Base-by-base conservation (phyloP, 2,113 vertebrate species). In the Lepidothrix coronata region DNA sequence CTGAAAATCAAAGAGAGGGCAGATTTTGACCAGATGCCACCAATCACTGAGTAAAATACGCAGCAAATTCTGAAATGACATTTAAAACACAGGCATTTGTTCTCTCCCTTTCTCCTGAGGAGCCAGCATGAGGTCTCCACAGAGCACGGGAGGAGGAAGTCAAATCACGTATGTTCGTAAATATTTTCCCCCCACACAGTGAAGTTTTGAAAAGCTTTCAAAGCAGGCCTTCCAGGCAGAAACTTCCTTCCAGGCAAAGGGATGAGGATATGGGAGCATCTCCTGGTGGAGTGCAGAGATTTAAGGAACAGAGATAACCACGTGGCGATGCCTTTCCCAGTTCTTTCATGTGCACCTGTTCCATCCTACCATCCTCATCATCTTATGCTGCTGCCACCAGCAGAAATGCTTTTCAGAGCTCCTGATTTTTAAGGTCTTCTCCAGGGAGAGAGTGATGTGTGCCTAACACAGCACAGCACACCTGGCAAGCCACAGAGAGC, bases 11-110 rank as follows among this genome's bases (percentile, higher is more conserved):
- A 94, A 68, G 0, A 57, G 54, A 85, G 66, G 81, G 67, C 70
- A 94, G 79, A 78, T 65, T 94, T 92, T 80, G 79, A 93, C 76
- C 79, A 92, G 79, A 86, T 80, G 48, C 44, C 87, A 96, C 88
- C 86, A 84, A 95, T 94, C 72, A 41, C 57, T 30, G 6, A 33
- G 59, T 41, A 70, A 94, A 93, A 93, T 35, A 92, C 22, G 85
- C 78, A 70, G 74, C 63, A 79, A 94, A 62, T 73, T 93, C 71
- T 91, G 94, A 68, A 88, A 51, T 89, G 81, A 80, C 78, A 89
- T 94, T 96, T 95, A 85, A 88, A 95, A 70, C 46, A 79, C n/a
- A 61, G 85, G 91, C 35, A 77, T 90, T 93, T 94, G 62, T 91
- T 96, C 93, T 93, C 71, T 91, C 52, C 39, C 6, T 3, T 91